Conservation (phyloP, 2,797 vertebrate genomes). For the Pseudochromis fuscus region DNA sequence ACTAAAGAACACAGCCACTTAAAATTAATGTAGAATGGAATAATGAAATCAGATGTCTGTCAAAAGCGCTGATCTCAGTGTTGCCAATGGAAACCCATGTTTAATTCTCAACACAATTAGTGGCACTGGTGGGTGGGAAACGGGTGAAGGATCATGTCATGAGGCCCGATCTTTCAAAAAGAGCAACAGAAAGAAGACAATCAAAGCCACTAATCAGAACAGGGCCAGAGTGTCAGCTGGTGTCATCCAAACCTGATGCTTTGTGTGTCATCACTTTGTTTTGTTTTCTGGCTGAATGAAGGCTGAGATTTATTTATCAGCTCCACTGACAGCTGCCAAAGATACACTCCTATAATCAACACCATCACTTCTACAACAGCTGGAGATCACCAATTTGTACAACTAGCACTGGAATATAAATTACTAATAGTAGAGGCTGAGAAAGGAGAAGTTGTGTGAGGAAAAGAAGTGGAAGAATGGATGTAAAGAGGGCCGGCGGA, state of each 20-base stretch:
- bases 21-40: too few relatives aligned
- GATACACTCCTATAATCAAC: neutral
- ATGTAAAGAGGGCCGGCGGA: neutral
- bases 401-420: constrained; percentile 28
- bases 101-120: too few relatives aligned
- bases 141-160: too few relatives aligned
- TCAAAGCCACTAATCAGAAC: neutral
- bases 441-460: constrained; percentile 6
- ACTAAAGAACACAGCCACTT: too few relatives aligned
- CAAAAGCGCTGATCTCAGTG: too few relatives aligned
- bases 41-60: too few relatives aligned
- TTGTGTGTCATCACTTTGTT: neutral
- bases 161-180: too few relatives aligned
- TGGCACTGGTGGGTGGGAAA: too few relatives aligned
- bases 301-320: neutral
- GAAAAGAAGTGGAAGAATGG: neutral
- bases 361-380: neutral
- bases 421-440: constrained; percentile 12
- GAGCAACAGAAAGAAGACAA: neutral
- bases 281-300: neutral
- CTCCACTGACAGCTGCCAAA: constrained; percentile 3
- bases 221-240: neutral
- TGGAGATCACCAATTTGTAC: constrained; percentile 13
- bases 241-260: neutral
- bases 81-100: too few relatives aligned